These are phyloP conservation scores for Eupsittula cactorum DNA, from an alignment of 2,113 vertebrate genomes.

Conservation along the genomic window DNA sequence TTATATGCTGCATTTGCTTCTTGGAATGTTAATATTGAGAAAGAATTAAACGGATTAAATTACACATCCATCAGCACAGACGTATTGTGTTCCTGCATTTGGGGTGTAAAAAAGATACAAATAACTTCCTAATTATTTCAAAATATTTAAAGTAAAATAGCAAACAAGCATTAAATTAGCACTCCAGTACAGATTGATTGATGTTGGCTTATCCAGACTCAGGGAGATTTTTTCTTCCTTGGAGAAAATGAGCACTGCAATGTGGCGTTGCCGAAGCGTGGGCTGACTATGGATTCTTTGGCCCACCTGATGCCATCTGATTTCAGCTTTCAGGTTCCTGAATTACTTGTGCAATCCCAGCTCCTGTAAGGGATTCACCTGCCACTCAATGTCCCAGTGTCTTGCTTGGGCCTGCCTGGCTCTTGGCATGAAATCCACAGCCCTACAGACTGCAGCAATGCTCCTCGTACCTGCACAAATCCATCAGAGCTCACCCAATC, in stretches of 20 bases:
- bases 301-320: not conserved
- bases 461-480: not conserved
- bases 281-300: not conserved
- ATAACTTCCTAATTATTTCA: not conserved
- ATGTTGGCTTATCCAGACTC: not conserved
- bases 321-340: not conserved
- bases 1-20: not conserved
- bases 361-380: not conserved
- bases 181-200: not conserved
- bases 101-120: not conserved
- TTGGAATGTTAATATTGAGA: not conserved
- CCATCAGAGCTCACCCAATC: not conserved
- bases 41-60: not conserved
- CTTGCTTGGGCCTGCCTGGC: not conserved
- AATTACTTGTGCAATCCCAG: not conserved
- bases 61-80: not conserved
- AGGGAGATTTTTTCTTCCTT: not conserved
- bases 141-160: not conserved
- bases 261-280: not conserved
- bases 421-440: not conserved
- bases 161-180: not conserved
- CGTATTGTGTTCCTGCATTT: not conserved
- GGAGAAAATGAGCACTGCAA: not conserved
- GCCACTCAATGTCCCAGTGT: rapidly evolving
- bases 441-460: rapidly evolving